phyloP scores from a whole-genome alignment of 1,140 invertebrate species.

The Reticulitermes speratus region DNA sequence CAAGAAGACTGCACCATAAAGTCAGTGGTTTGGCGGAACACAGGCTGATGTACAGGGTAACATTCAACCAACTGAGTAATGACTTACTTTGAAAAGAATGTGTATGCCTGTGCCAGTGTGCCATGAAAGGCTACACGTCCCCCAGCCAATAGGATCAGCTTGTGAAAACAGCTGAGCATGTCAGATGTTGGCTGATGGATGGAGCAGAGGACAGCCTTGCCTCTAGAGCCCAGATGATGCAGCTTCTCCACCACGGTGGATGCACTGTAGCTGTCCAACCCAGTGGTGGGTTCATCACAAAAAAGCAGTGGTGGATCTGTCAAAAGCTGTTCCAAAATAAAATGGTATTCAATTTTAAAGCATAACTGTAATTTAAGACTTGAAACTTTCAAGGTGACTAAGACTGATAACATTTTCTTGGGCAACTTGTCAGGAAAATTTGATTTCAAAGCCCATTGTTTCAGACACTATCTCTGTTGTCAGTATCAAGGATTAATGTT shows the following conservation, averaged over 20 bases:
- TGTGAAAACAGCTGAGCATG: constrained; percentile 77
- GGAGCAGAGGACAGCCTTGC: constrained; percentile 78
- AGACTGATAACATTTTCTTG: too few species aligned
- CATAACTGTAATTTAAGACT: too few species aligned
- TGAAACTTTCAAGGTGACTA: too few species aligned
- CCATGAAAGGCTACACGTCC: constrained; percentile 82
- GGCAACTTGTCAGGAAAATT: too few species aligned
- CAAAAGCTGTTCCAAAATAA: constrained; percentile 53
- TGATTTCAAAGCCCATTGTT: too few species aligned
- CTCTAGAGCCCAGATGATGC: constrained; percentile 59
- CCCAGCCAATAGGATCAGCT: constrained; percentile 71
- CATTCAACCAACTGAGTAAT: neutral
- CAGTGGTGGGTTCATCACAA: constrained; percentile 81
- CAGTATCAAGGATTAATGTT: too few species aligned
- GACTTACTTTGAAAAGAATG: constrained; percentile 35
- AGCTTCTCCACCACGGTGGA: constrained; percentile 70
- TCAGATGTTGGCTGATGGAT: constrained; percentile 87
- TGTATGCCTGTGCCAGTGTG: constrained; percentile 36
- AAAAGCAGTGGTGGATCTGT: constrained; percentile 76
- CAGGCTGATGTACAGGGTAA: too few species aligned
- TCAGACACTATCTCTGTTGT: too few species aligned
- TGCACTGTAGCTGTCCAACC: constrained; percentile 79
- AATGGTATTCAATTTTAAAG: too few species aligned
- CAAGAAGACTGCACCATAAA: too few species aligned
- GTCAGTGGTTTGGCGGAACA: too few species aligned